Evolutionary conservation across 1,140 invertebrate genomes (phyloP).

Genomic region (Chrysopa pallens): DNA sequence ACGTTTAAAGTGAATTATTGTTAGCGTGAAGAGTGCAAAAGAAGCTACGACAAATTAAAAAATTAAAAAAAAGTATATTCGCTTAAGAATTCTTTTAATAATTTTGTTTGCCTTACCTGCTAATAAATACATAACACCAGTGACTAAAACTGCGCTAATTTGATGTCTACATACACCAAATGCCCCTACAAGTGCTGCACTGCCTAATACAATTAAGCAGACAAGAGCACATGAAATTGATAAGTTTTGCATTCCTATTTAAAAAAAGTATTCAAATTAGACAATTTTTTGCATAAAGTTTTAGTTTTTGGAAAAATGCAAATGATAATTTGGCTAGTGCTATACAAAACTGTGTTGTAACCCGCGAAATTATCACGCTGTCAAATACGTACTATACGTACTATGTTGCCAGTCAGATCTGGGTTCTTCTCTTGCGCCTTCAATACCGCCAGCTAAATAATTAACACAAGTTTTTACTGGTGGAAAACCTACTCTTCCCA

Average conservation of each 20-base stretch:
- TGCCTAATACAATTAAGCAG: constrained; percentile 67
- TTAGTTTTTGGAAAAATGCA: no score
- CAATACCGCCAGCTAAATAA: constrained; percentile 48
- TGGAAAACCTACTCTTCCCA: constrained; percentile 47
- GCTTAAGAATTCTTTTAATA: constrained; percentile 30
- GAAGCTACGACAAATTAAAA: constrained; percentile 23
- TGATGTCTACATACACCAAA: constrained; percentile 74
- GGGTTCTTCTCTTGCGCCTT: constrained; percentile 41
- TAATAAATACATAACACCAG: constrained; percentile 78
- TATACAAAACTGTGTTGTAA: neutral
- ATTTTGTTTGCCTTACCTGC: constrained; percentile 40
- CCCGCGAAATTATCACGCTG: neutral
- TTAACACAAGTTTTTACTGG: constrained; percentile 51
- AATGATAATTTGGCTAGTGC: no score
- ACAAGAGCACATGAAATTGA: constrained; percentile 82
- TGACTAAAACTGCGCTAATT: constrained; percentile 75
- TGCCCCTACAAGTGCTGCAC: constrained; percentile 61
- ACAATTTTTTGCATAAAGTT: no score
- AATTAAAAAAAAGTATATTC: no score
- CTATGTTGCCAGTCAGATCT: constrained; percentile 66
- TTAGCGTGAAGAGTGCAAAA: constrained; percentile 73
- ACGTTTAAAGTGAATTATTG: constrained; percentile 78
- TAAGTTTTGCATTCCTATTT: constrained; percentile 76
- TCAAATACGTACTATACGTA: constrained; percentile 29
- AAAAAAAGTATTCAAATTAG: no score